Base-by-base conservation (phyloP, 2,888 invertebrate species). In the Agonopterix heracliana region DNA sequence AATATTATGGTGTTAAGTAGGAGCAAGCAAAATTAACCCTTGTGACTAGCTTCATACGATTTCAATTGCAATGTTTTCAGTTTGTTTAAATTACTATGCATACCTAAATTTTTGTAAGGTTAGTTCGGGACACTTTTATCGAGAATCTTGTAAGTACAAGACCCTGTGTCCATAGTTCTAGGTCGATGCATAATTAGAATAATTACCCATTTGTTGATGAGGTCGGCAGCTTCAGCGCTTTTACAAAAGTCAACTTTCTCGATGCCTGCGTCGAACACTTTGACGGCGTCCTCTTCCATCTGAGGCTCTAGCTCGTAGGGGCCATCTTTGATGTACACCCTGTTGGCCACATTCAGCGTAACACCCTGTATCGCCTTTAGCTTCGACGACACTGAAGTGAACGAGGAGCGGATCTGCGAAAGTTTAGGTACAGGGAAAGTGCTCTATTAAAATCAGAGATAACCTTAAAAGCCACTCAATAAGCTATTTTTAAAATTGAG, bases 131-230 rank as follows among this genome's bases (percentile, higher is more conserved):
- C n/a, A n/a, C n/a, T n/a, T n/a, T n/a, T n/a, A n/a, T n/a, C n/a
- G n/a, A n/a, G n/a, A n/a, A n/a, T n/a, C n/a, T n/a, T n/a, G n/a
- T n/a, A n/a, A n/a, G n/a, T n/a, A n/a, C n/a, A n/a, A n/a, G n/a
- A n/a, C n/a, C n/a, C n/a, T n/a, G n/a, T n/a, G n/a, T n/a, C n/a
- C n/a, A n/a, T n/a, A n/a, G n/a, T n/a, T n/a, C n/a, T n/a, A n/a
- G n/a, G n/a, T n/a, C n/a, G n/a, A n/a, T n/a, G n/a, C n/a, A 26
- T 26, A 26, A 26, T 26, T 26, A 26, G 2, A 26, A 26, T 38
- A 38, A 4, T 9, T 67, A 89, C 95, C 95, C 97, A 97, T 36
- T 75, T 61, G 69, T 98, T 98, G 45, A 98, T 96, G 0, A 71
- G 74, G 0, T 81, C 60, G 0, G 88, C 89, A 1, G 91, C 89